Evolutionary conservation across 2,888 invertebrate species (phyloP).

Genomic region (Eupithecia pulchellata): DNA sequence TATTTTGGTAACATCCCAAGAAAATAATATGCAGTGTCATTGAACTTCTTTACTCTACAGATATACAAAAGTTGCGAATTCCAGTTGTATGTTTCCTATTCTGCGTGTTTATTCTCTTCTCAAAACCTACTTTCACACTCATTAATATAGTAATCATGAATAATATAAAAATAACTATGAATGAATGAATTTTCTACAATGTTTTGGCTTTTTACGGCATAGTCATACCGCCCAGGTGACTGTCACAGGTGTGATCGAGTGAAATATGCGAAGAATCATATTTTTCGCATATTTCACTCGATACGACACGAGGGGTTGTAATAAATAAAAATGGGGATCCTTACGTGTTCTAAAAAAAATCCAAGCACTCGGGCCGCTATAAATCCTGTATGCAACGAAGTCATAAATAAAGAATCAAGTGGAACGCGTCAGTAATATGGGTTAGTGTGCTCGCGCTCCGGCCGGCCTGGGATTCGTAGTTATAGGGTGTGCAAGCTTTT

Average conservation of each 20-base stretch:
- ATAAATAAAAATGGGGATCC: slow-evolving; percentile 5
- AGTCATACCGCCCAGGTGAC: not conserved
- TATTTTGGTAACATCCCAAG: too few relatives aligned
- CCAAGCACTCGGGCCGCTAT: slow-evolving; percentile 18
- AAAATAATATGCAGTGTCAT: too few relatives aligned
- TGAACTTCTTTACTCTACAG: too few relatives aligned
- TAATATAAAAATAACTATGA: slow-evolving; percentile 6
- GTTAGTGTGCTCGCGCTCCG: slow-evolving; percentile 44
- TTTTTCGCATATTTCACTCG: not conserved
- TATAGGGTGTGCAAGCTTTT: slow-evolving; percentile 49
- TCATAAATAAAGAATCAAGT: slow-evolving; percentile 47
- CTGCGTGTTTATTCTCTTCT: not conserved
- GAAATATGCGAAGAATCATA: too few relatives aligned
- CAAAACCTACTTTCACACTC: not conserved
- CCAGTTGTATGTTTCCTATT: not conserved
- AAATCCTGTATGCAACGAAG: slow-evolving; percentile 41
- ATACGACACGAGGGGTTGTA: not conserved
- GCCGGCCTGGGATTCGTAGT: slow-evolving; percentile 40
- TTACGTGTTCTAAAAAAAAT: slow-evolving; percentile 13
- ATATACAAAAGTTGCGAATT: too few relatives aligned
- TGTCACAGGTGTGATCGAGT: too few relatives aligned
- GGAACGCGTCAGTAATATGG: slow-evolving; percentile 43
- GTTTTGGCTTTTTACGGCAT: too few relatives aligned
- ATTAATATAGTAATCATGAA: slow-evolving; percentile 2
- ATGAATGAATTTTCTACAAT: slow-evolving; percentile 7